These are phyloP conservation scores for Ageneiosus marmoratus DNA, from an alignment of 2,113 vertebrate genomes.

Conservation along the genomic window DNA sequence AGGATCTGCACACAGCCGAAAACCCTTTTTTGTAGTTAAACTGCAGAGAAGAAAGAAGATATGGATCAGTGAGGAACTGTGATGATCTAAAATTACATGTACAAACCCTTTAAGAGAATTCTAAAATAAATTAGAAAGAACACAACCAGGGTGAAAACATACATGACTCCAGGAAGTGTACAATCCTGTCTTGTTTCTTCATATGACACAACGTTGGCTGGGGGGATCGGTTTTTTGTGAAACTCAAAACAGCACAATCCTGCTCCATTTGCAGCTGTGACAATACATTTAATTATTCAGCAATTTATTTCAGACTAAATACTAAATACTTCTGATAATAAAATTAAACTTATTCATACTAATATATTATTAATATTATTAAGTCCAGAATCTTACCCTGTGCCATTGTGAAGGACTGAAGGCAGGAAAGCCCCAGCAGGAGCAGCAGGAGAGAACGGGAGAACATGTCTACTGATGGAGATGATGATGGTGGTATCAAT, in stretches of 20 bases:
- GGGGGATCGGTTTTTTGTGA: background rate
- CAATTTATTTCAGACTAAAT: background rate
- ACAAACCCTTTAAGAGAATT: background rate
- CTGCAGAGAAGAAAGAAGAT: slow-evolving; percentile 12
- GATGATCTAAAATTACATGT: background rate
- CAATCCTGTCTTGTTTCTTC: slow-evolving; percentile 38
- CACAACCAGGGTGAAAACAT: slow-evolving; percentile 34
- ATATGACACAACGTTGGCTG: slow-evolving; percentile 15
- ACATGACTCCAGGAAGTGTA: slow-evolving; percentile 49
- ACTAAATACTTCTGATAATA: no score
- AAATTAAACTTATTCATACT: no score
- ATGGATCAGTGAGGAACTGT: background rate
- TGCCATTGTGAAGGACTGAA: background rate
- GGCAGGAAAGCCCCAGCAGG: no score
- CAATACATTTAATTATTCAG: background rate
- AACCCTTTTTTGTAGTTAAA: background rate
- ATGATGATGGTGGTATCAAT: background rate
- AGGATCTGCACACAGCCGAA: slow-evolving; percentile 9
- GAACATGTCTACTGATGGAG: no score
- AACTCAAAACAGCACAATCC: slow-evolving; percentile 4
- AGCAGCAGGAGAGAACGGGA: background rate
- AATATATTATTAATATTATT: no score
- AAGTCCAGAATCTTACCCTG: background rate
- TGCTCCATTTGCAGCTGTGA: background rate
- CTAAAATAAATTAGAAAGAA: background rate